A percentile compares a stretch with the other conserved stretches of the same genome.
Conservation (phyloP, 2,113 vertebrate species). For the Neodon shergylaensis region DNA sequence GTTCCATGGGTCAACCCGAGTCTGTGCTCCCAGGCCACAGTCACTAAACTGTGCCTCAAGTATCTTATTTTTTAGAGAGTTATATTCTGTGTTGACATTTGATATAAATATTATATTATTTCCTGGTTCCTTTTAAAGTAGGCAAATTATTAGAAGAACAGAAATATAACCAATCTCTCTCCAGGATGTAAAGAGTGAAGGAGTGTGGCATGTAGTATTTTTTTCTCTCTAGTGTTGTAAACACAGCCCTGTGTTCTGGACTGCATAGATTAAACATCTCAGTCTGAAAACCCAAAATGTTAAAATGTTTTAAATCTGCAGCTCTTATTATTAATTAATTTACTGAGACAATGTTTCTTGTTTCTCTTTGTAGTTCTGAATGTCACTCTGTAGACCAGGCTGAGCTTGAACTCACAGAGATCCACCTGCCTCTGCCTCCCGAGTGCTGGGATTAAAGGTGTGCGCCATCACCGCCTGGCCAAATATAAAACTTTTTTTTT, state of each 20-base stretch:
- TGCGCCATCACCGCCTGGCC: not conserved
- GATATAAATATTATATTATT: not conserved
- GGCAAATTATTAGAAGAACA: not conserved
- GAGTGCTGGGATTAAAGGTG: not conserved
- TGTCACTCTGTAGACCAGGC: not conserved
- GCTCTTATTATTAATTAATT: not conserved
- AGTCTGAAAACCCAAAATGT: not conserved
- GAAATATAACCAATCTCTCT: not conserved
- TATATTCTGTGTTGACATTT: not conserved
- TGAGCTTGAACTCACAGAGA: not conserved
- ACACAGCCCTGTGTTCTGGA: not conserved
- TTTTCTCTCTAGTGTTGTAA: not conserved
- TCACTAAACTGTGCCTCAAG: not conserved
- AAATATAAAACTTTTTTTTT: not conserved
- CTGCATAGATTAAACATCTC: not conserved
- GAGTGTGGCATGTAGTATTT: not conserved
- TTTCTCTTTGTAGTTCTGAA: not conserved
- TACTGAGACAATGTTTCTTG: not conserved
- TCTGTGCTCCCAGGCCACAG: not conserved
- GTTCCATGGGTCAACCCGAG: not conserved
- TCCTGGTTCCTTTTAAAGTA: not conserved
- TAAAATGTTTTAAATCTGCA: not conserved
- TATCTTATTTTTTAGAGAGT: not conserved
- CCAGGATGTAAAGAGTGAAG: not conserved
- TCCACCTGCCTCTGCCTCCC: not conserved